Conservation (phyloP, 2,888 invertebrate species). For the Polietes domitor region DNA sequence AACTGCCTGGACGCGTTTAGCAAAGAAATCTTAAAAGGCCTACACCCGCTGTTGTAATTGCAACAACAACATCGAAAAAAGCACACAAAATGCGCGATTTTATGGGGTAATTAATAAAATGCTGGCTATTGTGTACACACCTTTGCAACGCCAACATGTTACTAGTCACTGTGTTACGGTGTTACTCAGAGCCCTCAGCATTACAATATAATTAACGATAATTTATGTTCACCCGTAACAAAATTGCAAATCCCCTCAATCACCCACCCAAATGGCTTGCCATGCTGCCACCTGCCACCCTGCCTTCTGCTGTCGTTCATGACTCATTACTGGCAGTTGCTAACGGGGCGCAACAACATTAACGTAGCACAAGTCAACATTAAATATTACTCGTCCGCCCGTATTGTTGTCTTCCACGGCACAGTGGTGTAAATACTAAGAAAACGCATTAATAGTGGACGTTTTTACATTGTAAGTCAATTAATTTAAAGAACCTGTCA, state of each 20-base stretch:
- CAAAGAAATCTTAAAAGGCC: not conserved
- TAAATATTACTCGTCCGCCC: not conserved
- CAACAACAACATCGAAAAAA: not conserved
- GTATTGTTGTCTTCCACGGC: not conserved
- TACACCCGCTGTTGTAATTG: not conserved
- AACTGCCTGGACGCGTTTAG: not conserved
- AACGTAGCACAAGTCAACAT: not conserved
- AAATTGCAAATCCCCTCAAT: not conserved
- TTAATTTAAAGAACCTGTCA: too few species aligned
- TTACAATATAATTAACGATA: constrained; percentile 5
- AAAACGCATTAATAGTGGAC: too few species aligned
- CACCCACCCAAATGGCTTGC: not conserved
- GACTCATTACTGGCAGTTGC: not conserved
- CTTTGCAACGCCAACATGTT: not conserved
- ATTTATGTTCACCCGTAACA: not conserved
- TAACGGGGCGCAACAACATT: constrained; percentile 1
- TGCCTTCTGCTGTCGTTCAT: constrained; percentile 1
- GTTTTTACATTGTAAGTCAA: too few species aligned
- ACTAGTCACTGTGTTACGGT: not conserved
- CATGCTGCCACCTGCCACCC: not conserved
- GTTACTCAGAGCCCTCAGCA: not conserved
- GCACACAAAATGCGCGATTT: not conserved
- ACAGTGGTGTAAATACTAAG: too few species aligned
- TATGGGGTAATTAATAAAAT: constrained; percentile 7
- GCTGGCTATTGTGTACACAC: not conserved